These are phyloP conservation scores for Bufo gargarizans DNA, from an alignment of 2,113 vertebrate genomes.

Conservation along the genomic window DNA sequence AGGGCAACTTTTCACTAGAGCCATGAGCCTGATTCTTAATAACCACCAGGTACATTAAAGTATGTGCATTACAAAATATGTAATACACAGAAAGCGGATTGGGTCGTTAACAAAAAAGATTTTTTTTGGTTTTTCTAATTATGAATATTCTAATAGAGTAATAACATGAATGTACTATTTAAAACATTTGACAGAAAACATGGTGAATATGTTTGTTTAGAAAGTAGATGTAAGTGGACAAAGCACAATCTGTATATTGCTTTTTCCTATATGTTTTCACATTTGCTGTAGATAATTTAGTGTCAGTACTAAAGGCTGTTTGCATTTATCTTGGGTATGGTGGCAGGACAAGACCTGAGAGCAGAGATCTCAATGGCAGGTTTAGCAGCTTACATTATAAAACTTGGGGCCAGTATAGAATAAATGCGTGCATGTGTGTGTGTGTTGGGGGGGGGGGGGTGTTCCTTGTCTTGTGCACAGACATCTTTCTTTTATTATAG, in stretches of 20 bases:
- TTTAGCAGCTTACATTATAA: no score
- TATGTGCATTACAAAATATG: slow-evolving; percentile 61
- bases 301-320: neutral
- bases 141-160: neutral
- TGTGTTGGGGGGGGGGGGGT: no score
- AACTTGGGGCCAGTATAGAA: no score
- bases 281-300: neutral
- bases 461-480: no score
- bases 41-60: slow-evolving; percentile 66
- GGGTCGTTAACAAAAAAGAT: neutral
- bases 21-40: slow-evolving; percentile 66
- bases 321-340: neutral
- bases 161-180: neutral
- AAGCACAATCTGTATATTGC: neutral
- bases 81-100: neutral
- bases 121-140: neutral
- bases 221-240: neutral
- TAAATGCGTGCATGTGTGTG: no score
- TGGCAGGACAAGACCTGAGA: no score
- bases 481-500: no score
- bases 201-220: neutral
- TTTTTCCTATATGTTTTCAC: neutral
- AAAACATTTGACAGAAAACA: neutral
- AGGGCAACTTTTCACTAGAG: slow-evolving; percentile 65
- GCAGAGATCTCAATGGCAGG: no score